Evolutionary conservation across 1,140 invertebrate genomes (phyloP).

Genomic region (Ladona fulva): DNA sequence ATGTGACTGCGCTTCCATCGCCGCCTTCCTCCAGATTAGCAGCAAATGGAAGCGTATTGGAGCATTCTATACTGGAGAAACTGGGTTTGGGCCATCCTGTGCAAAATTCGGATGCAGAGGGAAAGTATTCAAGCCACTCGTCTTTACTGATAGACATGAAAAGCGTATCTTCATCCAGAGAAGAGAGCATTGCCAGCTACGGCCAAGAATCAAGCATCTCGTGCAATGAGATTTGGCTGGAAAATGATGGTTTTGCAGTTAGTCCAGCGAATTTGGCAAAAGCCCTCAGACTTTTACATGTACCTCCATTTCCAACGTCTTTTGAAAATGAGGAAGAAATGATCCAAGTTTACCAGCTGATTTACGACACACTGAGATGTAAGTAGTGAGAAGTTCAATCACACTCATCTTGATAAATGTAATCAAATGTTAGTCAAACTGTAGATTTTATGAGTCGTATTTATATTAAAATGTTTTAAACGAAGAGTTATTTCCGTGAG

Average conservation of each 20-base stretch:
- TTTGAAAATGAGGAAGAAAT: neutral
- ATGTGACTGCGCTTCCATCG: neutral
- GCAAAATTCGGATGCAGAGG: neutral
- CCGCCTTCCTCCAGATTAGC: neutral
- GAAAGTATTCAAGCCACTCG: neutral
- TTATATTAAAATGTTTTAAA: too few species aligned
- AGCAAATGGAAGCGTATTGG: neutral
- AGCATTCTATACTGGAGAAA: neutral
- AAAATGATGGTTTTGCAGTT: neutral
- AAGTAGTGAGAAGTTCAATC: neutral
- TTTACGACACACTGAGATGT: slow-evolving; percentile 1
- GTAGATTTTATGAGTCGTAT: too few species aligned
- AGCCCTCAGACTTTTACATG: neutral
- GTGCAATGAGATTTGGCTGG: neutral
- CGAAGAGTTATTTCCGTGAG: too few species aligned
- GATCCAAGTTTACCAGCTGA: neutral
- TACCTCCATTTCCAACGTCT: neutral
- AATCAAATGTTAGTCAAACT: too few species aligned
- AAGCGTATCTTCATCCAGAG: neutral
- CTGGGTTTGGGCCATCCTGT: neutral
- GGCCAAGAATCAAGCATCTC: neutral
- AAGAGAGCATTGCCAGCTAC: neutral
- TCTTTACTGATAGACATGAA: neutral
- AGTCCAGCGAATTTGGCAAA: neutral
- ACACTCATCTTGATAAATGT: too few species aligned